These are phyloP conservation scores for Esox masquinongy DNA, from an alignment of 2,797 vertebrate species.

Conservation along the genomic window DNA sequence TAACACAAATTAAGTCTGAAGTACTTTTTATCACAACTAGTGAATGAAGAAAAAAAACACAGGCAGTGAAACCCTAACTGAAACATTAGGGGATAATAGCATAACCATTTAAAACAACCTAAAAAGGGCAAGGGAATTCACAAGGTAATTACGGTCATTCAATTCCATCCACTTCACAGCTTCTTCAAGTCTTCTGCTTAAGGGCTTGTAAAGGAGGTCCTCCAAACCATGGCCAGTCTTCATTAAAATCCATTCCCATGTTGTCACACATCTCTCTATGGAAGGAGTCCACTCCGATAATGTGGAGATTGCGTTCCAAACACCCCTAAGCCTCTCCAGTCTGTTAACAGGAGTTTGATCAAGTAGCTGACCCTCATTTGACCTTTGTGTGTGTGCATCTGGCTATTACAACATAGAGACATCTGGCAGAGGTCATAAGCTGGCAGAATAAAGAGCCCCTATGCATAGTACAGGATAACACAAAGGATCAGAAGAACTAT, in stretches of 20 bases:
- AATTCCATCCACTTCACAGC: not conserved
- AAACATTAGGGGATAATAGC: too few species aligned
- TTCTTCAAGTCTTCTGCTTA: not conserved
- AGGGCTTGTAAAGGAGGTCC: not conserved
- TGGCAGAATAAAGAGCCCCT: not conserved
- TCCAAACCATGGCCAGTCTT: not conserved
- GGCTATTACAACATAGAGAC: not conserved
- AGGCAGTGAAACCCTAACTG: not conserved
- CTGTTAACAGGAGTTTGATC: not conserved
- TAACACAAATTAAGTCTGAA: not conserved
- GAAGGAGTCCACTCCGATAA: not conserved
- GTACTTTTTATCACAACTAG: not conserved
- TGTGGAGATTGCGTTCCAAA: not conserved
- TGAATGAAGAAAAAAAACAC: not conserved
- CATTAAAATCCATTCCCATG: not conserved
- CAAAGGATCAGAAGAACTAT: not conserved
- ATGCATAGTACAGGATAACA: not conserved
- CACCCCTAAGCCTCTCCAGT: not conserved
- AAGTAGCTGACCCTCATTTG: not conserved
- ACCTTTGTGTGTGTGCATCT: not conserved
- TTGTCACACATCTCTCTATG: not conserved
- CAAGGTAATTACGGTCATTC: not conserved
- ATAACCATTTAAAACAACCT: too few species aligned
- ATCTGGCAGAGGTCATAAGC: not conserved
- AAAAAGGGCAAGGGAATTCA: not conserved